phyloP scores from a whole-genome alignment of 2,888 invertebrate genomes.

The Hirtodrosophila histrioides region DNA sequence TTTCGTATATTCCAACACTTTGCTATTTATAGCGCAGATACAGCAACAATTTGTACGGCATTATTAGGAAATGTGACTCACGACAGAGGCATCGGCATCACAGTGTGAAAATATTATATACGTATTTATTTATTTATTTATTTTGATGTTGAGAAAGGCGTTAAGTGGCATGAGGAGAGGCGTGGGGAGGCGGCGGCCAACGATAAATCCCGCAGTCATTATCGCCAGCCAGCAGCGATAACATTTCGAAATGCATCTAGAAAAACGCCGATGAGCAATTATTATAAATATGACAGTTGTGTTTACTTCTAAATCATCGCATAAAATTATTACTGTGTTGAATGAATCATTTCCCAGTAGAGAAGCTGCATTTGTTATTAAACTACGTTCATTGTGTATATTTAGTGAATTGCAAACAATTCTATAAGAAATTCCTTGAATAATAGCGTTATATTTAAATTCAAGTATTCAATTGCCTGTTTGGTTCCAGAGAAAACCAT shows the following conservation, averaged over 20 bases:
- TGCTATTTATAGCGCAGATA: slow-evolving; percentile 52
- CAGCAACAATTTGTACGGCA: slow-evolving; percentile 20
- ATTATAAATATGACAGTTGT: background rate
- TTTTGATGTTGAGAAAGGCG: slow-evolving; percentile 38
- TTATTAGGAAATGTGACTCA: slow-evolving; percentile 50
- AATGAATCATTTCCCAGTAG: too few species aligned
- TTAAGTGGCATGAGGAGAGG: slow-evolving; percentile 11
- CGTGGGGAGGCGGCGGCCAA: background rate
- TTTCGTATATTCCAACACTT: slow-evolving; percentile 45
- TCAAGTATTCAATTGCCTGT: too few species aligned
- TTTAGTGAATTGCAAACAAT: too few species aligned
- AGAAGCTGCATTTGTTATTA: too few species aligned
- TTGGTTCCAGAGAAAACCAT: too few species aligned
- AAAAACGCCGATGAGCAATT: background rate
- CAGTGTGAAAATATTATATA: slow-evolving; percentile 19
- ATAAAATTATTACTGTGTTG: too few species aligned
- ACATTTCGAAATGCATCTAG: slow-evolving; percentile 8
- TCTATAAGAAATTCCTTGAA: too few species aligned
- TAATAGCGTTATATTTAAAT: too few species aligned
- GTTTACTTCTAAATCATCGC: too few species aligned
- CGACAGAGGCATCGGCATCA: slow-evolving; percentile 28
- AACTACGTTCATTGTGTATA: too few species aligned
- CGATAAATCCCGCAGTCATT: slow-evolving; percentile 14
- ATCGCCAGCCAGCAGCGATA: background rate
- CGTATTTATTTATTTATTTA: slow-evolving; percentile 27